phyloP scores from a whole-genome alignment of 2,113 vertebrate species.

The Ciconia boyciana region DNA sequence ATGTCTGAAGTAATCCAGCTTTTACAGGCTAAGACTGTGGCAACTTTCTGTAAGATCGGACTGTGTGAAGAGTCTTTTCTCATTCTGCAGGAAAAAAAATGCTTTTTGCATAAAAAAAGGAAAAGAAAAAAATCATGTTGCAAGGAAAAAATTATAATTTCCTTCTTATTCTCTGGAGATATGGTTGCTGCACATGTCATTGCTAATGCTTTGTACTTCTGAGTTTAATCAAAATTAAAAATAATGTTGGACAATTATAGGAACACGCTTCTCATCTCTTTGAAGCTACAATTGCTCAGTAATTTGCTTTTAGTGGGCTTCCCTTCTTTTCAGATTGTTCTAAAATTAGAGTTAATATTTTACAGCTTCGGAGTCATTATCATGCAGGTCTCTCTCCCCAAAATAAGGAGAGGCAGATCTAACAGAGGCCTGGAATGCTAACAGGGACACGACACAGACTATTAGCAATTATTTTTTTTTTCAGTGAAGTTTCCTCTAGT shows the following conservation, averaged over 20 bases:
- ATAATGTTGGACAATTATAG: conserved; percentile 48
- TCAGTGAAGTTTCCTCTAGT: not conserved
- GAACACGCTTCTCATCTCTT: conserved; percentile 51
- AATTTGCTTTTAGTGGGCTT: conserved; percentile 45
- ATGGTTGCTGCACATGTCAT: not conserved
- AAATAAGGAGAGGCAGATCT: not conserved
- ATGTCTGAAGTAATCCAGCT: not conserved
- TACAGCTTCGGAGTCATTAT: conserved; percentile 9
- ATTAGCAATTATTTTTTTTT: not conserved
- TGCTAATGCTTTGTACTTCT: conserved; percentile 46
- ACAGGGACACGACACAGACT: not conserved
- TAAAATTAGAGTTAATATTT: conserved; percentile 54
- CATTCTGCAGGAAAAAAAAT: not conserved
- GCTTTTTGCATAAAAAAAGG: not conserved
- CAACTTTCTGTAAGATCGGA: not conserved
- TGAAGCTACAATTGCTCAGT: conserved; percentile 44
- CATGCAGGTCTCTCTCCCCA: not conserved
- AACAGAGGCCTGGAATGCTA: not conserved
- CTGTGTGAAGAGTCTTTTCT: not conserved
- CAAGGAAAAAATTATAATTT: conserved; percentile 6
- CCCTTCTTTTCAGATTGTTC: conserved; percentile 2
- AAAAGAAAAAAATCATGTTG: not conserved
- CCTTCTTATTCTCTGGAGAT: conserved; percentile 1
- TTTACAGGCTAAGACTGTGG: not conserved
- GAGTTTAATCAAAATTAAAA: conserved; percentile 58